phyloP scores from a whole-genome alignment of 2,113 vertebrate species.

The Capreolus pygargus region DNA sequence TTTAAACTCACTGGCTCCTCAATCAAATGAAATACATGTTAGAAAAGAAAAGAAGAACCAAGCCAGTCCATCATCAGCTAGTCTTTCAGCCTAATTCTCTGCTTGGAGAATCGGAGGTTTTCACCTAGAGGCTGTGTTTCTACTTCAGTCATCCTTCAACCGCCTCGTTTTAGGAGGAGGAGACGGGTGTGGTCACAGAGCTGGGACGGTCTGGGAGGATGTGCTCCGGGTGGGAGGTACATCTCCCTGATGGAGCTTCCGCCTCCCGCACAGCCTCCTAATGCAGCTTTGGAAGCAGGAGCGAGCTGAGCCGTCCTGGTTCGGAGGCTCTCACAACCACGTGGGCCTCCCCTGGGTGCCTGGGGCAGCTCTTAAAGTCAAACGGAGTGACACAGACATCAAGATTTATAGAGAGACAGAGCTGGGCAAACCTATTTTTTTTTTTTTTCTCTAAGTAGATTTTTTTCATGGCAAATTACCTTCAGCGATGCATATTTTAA shows the following conservation, averaged over 20 bases:
- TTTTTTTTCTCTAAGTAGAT: neutral
- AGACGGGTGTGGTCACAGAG: neutral
- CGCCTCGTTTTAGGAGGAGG: neutral
- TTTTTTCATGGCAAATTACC: constrained; percentile 45
- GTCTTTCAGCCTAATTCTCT: neutral
- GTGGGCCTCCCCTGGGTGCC: rapidly evolving
- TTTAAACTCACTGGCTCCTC: neutral
- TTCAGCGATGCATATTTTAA: constrained; percentile 41
- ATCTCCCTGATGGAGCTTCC: neutral
- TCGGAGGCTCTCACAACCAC: neutral
- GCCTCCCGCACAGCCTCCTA: neutral
- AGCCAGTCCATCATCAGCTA: neutral
- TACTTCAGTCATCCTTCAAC: neutral
- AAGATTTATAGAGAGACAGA: neutral
- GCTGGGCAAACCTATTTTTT: neutral
- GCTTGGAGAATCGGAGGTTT: neutral
- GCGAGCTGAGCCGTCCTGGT: neutral
- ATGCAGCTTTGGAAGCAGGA: neutral
- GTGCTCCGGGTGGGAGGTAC: neutral
- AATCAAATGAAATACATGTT: neutral
- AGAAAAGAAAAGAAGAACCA: neutral
- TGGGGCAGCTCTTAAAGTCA: neutral
- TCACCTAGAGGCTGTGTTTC: neutral
- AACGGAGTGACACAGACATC: neutral
- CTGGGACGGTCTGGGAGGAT: neutral